These are phyloP conservation scores for Nesoenas mayeri DNA, from an alignment of 2,113 vertebrate species.

Conservation along the genomic window DNA sequence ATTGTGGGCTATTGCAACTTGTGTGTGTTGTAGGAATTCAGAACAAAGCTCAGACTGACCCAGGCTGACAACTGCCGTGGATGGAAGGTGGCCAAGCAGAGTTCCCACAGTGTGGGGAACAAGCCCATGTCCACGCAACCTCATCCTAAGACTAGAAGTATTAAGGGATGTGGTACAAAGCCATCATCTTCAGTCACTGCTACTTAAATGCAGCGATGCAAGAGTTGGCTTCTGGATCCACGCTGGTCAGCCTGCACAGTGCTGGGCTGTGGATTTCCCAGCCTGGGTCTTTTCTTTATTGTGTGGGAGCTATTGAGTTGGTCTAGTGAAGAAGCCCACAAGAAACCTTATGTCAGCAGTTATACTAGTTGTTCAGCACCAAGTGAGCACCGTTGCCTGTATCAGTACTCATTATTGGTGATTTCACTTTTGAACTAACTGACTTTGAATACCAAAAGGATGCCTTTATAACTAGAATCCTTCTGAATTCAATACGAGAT, in stretches of 20 bases:
- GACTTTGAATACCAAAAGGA: neutral
- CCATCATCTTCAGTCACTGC: neutral
- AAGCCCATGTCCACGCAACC: accelerated
- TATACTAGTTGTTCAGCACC: neutral
- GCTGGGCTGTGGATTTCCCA: neutral
- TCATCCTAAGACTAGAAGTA: neutral
- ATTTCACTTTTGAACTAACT: neutral
- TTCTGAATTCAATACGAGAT: neutral
- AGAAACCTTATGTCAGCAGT: neutral
- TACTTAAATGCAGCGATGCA: neutral
- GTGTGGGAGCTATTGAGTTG: neutral
- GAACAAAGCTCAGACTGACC: neutral
- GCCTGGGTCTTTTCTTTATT: neutral
- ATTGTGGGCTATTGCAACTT: neutral
- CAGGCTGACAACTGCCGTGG: neutral
- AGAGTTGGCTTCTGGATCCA: neutral
- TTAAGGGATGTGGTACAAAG: neutral
- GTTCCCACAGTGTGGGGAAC: accelerated
- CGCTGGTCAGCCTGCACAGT: neutral
- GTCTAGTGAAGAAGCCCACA: neutral
- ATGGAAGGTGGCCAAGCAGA: neutral
- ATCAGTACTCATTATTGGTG: neutral
- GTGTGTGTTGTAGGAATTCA: neutral
- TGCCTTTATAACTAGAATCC: neutral
- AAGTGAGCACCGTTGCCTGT: neutral